Evolutionary conservation across 2,113 vertebrate species (phyloP), one percentile per base, ranked within the genome.

Genomic region (Ammospiza nelsoni): DNA sequence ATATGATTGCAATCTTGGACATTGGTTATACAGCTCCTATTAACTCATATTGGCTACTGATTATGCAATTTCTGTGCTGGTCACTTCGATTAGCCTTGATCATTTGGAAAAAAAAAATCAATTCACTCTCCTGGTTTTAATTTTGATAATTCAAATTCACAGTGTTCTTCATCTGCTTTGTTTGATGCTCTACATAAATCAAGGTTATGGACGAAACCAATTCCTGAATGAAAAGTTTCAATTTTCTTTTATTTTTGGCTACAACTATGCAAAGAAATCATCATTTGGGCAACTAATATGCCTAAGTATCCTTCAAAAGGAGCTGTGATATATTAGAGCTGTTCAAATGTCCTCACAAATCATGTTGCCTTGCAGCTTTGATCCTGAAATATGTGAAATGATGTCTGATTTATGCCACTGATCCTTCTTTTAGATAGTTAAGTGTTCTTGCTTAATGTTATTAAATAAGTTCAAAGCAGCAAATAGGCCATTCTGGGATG

Each of bases 221-320:
- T 96, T 92, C 51, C 13, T 92, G 96, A 96, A 94, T 92, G 87
- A 95, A 96, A 95, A 95, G 82, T 96, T 94, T 91, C 94, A 83
- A 95, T 97, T 97, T 97, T 96, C 93, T 87, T 97, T 95, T 94
- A 90, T 97, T 95, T 96, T 97, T 95, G 91, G 94, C 97, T 93
- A 96, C 86, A 93, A 94, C 90, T 92, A 74, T 2, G 48, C 95
- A 96, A 95, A 97, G 98, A 98, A 98, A 97, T 96, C 94, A 96
- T 97, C 95, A 97, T 98, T 97, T 97, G 97, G 94, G 95, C 96
- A 98, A 97, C 97, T 98, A 98, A 98, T 98, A 98, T 95, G 93
- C 93, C 96, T 98, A 97, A 98, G 97, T 98, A 97, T 97, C 97
- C 95, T 97, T 97, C 93, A 94, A 96, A 97, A 97, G 91, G 93